Evolutionary conservation across 2,888 invertebrate genomes (phyloP), one percentile per base, ranked within the genome.

Genomic region (Phalangium opilio): DNA sequence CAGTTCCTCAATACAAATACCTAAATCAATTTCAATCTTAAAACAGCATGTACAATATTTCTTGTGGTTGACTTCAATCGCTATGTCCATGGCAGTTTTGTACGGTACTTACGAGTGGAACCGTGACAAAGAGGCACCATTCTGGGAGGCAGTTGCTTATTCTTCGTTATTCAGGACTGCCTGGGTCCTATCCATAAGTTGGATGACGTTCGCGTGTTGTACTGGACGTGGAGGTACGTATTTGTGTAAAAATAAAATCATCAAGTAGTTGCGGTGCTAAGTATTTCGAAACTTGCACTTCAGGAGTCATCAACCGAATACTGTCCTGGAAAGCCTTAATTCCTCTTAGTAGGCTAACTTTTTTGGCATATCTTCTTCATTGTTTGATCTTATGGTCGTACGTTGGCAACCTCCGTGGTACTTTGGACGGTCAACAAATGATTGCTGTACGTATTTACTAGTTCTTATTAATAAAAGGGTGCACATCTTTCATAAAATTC

Each of bases 311-410:
- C 45, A 83, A 89, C 70, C 74, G 75, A 0, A 70, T 87, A 43
- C 73, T 95, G 40, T 83, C 84, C 0, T 83, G 84, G 70, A 76
- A 79, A 47, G 79, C 83, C 0, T 75, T 89, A 58, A 75, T 86
- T 59, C 93, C 93, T 0, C 72, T 95, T 45, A 86, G 87, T 59
- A 74, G 90, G 47, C 75, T 93, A 54, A 87, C 91, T 2, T 95
- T 89, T 70, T 86, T 89, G 66, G 84, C 90, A 33, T 95, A 93
- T 70, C 76, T 95, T 15, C 18, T 15, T 38, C 38, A 38, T 18
- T 12, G 10, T 4, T 3, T 38, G 2, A 14, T 38, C 4, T 12
- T 38, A 15, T 38, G 38, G 38, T 27, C 27, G 27, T 27, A 27
- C 8, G 8, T 27, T 7, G 27, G 27, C 27, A 27, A 27, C 27